Conservation (phyloP, 2,888 invertebrate species). For the Pollenia amentaria region DNA sequence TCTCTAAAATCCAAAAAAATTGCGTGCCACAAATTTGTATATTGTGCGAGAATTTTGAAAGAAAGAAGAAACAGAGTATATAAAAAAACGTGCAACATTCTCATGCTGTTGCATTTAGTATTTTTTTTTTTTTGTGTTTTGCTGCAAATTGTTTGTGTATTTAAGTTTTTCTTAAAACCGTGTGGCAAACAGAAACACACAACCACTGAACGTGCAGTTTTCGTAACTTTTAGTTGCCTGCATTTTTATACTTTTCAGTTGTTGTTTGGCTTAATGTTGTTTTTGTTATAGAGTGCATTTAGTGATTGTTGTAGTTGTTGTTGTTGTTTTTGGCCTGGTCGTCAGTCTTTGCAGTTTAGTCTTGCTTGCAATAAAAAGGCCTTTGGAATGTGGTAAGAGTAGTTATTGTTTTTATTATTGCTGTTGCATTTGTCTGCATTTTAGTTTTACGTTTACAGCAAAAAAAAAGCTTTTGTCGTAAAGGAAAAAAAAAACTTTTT, state of each 20-base stretch:
- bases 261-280: conserved; percentile 66
- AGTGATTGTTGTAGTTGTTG: conserved; percentile 45
- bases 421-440: conserved; percentile 60
- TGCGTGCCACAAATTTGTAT: conserved; percentile 69
- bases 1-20: conserved; percentile 59
- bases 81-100: conserved; percentile 64
- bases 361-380: conserved; percentile 54
- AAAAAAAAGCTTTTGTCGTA: conserved; percentile 52
- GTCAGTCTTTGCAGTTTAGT: conserved; percentile 46
- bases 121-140: conserved; percentile 14
- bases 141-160: neutral
- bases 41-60: conserved; percentile 18
- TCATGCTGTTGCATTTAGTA: conserved; percentile 62
- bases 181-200: conserved; percentile 29
- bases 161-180: conserved; percentile 29
- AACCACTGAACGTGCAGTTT: conserved; percentile 27
- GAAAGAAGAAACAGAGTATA: conserved; percentile 37
- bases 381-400: conserved; percentile 70
- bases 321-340: conserved; percentile 47
- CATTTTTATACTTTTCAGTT: conserved; percentile 58
- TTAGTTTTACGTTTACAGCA: conserved; percentile 65
- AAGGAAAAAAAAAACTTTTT: conserved; percentile 8
- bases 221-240: conserved; percentile 52
- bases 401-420: conserved; percentile 43
- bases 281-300: conserved; percentile 69